These are phyloP conservation scores for Cabera pusaria DNA, from an alignment of 2,888 invertebrate species.

Conservation along the genomic window DNA sequence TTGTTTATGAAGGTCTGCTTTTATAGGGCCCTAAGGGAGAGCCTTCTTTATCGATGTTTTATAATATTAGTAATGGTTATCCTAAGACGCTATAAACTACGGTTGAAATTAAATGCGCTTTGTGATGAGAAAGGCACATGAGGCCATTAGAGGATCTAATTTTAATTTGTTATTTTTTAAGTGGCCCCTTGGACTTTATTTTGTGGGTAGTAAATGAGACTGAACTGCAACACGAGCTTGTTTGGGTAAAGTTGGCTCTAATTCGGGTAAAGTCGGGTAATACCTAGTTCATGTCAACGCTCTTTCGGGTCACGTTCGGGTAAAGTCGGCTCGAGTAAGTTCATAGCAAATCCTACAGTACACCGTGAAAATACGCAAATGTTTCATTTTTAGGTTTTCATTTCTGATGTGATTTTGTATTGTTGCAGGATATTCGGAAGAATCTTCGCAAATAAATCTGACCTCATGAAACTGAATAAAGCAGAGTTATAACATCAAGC, in stretches of 20 bases:
- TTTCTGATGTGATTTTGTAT: slow-evolving; percentile 27
- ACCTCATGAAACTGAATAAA: slow-evolving; percentile 59
- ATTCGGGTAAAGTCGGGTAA: too few relatives aligned
- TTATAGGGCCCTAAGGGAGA: slow-evolving; percentile 63
- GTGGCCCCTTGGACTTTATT: too few relatives aligned
- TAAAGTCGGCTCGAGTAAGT: too few relatives aligned
- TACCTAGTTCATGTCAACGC: too few relatives aligned
- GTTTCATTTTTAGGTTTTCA: not conserved
- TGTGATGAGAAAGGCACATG: slow-evolving; percentile 33
- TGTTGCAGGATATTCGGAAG: slow-evolving; percentile 64
- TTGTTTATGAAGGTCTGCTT: slow-evolving; percentile 76
- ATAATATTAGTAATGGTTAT: slow-evolving; percentile 62
- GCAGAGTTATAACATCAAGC: slow-evolving; percentile 71
- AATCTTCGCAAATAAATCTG: slow-evolving; percentile 31
- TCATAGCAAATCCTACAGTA: too few relatives aligned
- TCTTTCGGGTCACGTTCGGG: too few relatives aligned
- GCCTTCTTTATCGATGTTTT: slow-evolving; percentile 65
- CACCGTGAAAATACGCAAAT: too few relatives aligned
- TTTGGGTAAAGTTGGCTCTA: too few relatives aligned
- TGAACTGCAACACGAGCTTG: too few relatives aligned
- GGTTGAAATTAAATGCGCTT: slow-evolving; percentile 43
- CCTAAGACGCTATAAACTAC: slow-evolving; percentile 60
- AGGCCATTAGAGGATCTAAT: too few relatives aligned
- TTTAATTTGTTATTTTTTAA: too few relatives aligned
- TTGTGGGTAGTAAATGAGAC: too few relatives aligned